Percentiles rank a stretch among this genome's conserved stretches.
These are phyloP conservation scores for Henricia sp. DNA, from an alignment of 53 echinoderm and acorn worm genomes.

Conservation along the genomic window DNA sequence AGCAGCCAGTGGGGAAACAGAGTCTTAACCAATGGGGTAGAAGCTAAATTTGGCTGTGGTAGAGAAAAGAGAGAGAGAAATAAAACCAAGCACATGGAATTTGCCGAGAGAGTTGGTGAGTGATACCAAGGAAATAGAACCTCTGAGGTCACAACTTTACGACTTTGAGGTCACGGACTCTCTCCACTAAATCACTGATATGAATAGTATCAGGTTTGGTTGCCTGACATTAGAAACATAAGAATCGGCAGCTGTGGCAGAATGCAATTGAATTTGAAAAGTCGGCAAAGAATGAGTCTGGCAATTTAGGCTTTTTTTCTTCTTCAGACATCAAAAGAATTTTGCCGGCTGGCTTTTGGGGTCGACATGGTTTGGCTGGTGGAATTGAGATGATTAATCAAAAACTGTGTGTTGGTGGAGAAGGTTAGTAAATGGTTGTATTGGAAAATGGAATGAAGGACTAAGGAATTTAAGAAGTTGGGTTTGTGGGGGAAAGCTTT, in stretches of 20 bases:
- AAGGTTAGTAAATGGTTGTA: too few species aligned
- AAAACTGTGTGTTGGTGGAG: background rate
- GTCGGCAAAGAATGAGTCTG: slow-evolving; percentile 28
- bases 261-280: slow-evolving; percentile 53
- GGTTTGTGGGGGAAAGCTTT: background rate
- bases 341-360: slow-evolving; percentile 28
- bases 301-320: too few species aligned
- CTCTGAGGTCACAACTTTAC: slow-evolving; percentile 38
- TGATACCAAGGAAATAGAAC: slow-evolving; percentile 55
- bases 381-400: slow-evolving; percentile 35
- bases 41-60: too few species aligned
- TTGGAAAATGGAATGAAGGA: background rate
- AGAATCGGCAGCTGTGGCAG: slow-evolving; percentile 30
- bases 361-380: slow-evolving; percentile 11
- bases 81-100: slow-evolving; percentile 3
- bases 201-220: slow-evolving; percentile 32
- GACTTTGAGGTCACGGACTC: slow-evolving; percentile 33
- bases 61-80: background rate
- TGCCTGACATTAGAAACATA: slow-evolving; percentile 16
- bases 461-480: background rate
- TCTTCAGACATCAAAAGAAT: slow-evolving; percentile 44
- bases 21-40: too few species aligned
- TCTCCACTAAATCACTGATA: slow-evolving; percentile 52
- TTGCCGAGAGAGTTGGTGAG: slow-evolving; percentile 47
- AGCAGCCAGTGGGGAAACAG: too few species aligned